A percentile compares a stretch with the other conserved stretches of the same genome.
These are phyloP conservation scores for Lates calcarifer DNA, from an alignment of 2,113 vertebrate genomes.

Conservation along the genomic window DNA sequence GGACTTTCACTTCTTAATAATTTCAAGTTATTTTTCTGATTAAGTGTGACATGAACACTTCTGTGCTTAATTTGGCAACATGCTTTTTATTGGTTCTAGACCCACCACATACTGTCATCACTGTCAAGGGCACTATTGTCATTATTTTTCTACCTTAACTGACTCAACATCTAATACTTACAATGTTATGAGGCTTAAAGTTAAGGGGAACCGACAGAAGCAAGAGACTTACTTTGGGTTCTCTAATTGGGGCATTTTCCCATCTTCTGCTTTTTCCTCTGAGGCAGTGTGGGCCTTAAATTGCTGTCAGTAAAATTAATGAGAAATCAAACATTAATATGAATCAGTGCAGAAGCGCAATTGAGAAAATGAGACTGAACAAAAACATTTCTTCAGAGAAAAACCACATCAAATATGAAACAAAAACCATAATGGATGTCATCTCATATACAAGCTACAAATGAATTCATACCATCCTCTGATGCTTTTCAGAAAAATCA, in stretches of 20 bases:
- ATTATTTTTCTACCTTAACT: neutral
- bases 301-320: slow-evolving; percentile 34
- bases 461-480: slow-evolving; percentile 54
- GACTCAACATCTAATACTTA: neutral
- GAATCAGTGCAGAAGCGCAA: neutral
- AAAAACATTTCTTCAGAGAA: neutral
- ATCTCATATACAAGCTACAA: neutral
- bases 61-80: neutral
- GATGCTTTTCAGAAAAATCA: slow-evolving; percentile 50
- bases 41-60: neutral
- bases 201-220: no score
- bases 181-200: neutral
- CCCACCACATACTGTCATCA: neutral
- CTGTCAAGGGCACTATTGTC: neutral
- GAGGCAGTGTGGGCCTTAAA: slow-evolving; percentile 77
- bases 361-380: neutral
- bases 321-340: slow-evolving; percentile 18
- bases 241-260: slow-evolving; percentile 83
- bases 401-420: neutral
- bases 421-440: neutral
- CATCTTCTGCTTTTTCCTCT: slow-evolving; percentile 85
- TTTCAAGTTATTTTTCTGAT: neutral
- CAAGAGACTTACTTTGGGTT: slow-evolving; percentile 87
- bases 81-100: neutral
- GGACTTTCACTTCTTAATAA: neutral